phyloP scores from a whole-genome alignment of 2,113 vertebrate species.

The Hemiprocne comata region DNA sequence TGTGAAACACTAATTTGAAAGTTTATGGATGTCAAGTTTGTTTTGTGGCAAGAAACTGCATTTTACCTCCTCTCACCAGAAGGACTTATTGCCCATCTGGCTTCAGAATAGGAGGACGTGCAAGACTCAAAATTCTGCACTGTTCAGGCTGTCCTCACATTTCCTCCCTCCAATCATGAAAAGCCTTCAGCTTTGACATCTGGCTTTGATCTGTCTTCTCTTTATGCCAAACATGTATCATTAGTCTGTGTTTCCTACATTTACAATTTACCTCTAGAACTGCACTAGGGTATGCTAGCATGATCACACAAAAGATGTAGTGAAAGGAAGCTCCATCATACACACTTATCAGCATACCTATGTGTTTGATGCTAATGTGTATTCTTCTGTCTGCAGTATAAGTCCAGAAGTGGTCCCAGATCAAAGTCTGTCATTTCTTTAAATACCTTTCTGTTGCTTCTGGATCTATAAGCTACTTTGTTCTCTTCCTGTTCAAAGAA shows the following conservation, averaged over 20 bases:
- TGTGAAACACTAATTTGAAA: background rate
- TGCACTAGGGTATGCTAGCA: background rate
- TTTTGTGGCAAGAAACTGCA: background rate
- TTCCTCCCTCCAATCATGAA: background rate
- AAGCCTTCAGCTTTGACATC: background rate
- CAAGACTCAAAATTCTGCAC: background rate
- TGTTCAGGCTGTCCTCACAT: background rate
- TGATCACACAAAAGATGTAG: background rate
- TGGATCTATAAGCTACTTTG: background rate
- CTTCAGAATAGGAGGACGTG: background rate
- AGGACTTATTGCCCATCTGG: background rate
- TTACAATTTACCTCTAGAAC: background rate
- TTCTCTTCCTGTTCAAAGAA: background rate
- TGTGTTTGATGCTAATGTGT: background rate
- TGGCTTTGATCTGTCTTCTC: background rate
- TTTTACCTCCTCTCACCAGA: background rate
- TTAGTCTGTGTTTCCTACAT: background rate
- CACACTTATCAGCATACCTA: background rate
- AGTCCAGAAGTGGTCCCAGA: conserved; percentile 2
- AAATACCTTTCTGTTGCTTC: background rate
- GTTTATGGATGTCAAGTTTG: background rate
- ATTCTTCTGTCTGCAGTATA: background rate
- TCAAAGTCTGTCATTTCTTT: conserved; percentile 17
- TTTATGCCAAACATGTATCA: background rate
- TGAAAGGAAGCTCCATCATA: background rate